Base-by-base conservation (phyloP, 1,140 invertebrate species). In the Drosophila novamexicana region DNA sequence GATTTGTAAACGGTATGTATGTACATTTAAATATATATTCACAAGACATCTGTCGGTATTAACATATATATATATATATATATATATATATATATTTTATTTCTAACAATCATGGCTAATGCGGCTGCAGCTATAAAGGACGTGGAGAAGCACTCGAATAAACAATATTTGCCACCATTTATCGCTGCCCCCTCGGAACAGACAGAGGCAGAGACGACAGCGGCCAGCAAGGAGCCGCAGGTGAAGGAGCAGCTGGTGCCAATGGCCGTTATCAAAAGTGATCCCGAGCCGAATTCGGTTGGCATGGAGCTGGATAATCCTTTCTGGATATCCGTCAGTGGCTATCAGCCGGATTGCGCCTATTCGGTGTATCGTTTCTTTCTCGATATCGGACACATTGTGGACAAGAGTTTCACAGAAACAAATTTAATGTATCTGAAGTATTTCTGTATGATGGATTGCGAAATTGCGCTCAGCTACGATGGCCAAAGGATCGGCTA, bases 401-500 rank as follows among this genome's bases (percentile, higher is more conserved):
- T 34, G 16, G 67, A 65, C 1, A 76, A 57, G 9, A 45, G 34
- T 8, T 67, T 70, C 6, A 73, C 71, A 0, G 10, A 58, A 1
- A 53, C 64, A 6, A 79, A 76, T 47, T 9, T 52, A 0, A 85
- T 85, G 75, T 82, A 86, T 53, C 32, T 85, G 5, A 85, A 73
- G 62, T 85, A 86, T 40, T 53, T 37, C 2, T 64, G 34, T 8
- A 12, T 40, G 6, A 10, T 36, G n/a, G 82, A 85, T 9, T 76
- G 52, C 42, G 50, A 73, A 32, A 61, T 76, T 1, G 82, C 82
- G 0, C 29, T 88, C 6, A 86, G 82, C 18, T 85, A 88, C 45
- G 47, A 85, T 64, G 59, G 47, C 2, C 83, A 85, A 12, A 72
- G 45, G 22, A 76, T 82, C 34, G 82, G 82, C 12, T 85, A 85